Percentiles rank a stretch among this genome's conserved stretches.
These are phyloP conservation scores for Gouania willdenowi DNA, from an alignment of 2,797 vertebrate species.

Conservation along the genomic window DNA sequence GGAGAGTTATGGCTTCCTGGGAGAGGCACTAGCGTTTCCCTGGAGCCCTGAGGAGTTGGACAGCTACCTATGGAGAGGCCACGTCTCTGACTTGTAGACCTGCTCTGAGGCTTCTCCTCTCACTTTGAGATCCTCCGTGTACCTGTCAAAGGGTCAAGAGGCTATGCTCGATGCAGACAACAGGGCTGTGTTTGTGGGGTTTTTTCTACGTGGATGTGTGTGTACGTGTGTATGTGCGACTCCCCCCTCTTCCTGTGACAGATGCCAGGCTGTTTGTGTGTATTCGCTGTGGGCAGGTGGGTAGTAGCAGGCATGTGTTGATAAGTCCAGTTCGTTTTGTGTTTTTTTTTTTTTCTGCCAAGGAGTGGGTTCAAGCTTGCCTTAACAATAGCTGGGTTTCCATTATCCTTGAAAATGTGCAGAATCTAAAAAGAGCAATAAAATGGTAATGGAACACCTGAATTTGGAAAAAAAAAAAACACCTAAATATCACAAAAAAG, in stretches of 20 bases:
- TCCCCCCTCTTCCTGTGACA: slow-evolving; percentile 61
- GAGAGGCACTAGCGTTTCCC: slow-evolving; percentile 60
- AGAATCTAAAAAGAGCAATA: too few relatives aligned
- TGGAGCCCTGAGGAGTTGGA: slow-evolving; percentile 65
- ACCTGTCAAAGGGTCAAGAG: slow-evolving; percentile 79
- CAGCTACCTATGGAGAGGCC: slow-evolving; percentile 76
- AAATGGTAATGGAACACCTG: too few relatives aligned
- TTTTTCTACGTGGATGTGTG: slow-evolving; percentile 21
- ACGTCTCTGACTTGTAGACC: slow-evolving; percentile 72
- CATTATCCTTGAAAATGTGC: too few relatives aligned
- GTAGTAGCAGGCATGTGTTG: slow-evolving; percentile 34
- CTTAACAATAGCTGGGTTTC: too few relatives aligned
- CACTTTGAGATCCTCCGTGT: slow-evolving; percentile 69
- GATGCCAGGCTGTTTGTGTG: slow-evolving; percentile 69
- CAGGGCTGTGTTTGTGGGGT: slow-evolving; percentile 37
- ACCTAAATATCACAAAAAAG: too few relatives aligned
- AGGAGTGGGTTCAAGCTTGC: neutral
- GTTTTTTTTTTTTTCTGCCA: slow-evolving; percentile 24
- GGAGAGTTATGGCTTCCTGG: slow-evolving; percentile 76
- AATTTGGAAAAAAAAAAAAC: too few relatives aligned
- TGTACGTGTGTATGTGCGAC: slow-evolving; percentile 14
- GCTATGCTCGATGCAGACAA: slow-evolving; percentile 56
- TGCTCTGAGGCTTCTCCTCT: slow-evolving; percentile 68
- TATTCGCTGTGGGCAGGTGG: slow-evolving; percentile 52
- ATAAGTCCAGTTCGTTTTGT: too few relatives aligned